These are phyloP conservation scores for Sebastiscus tertius DNA, from an alignment of 2,797 vertebrate genomes.

Conservation along the genomic window DNA sequence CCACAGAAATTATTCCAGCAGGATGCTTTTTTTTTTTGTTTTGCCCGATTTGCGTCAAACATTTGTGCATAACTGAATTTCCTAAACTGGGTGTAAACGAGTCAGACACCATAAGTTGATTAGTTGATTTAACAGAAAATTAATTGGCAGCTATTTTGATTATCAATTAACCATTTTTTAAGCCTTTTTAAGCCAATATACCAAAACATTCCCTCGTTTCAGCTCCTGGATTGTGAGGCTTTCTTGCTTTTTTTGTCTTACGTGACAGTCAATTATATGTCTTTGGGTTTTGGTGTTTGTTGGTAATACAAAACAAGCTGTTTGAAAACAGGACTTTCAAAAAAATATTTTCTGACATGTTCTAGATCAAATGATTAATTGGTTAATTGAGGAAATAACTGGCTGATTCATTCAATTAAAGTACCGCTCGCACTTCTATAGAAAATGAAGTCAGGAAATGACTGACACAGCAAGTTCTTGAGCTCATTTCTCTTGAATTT, in stretches of 20 bases:
- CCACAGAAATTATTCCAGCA: conserved; percentile 60
- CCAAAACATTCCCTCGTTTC: not conserved
- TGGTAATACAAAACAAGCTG: not conserved
- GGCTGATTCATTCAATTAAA: not conserved
- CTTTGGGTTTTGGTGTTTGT: not conserved
- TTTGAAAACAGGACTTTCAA: not conserved
- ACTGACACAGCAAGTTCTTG: not conserved
- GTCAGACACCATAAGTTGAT: not conserved
- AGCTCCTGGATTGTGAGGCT: not conserved
- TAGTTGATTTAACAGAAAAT: not conserved
- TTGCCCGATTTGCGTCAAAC: conserved; percentile 8
- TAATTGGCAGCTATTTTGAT: not conserved
- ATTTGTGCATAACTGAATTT: not conserved
- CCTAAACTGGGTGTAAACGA: not conserved
- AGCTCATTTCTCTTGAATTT: not conserved
- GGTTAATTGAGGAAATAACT: not conserved
- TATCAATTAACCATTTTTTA: not conserved
- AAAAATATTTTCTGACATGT: too few species aligned
- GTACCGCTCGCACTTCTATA: not conserved
- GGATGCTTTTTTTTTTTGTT: conserved; percentile 24
- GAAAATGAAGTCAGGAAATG: not conserved
- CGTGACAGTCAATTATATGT: not conserved
- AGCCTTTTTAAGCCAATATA: not conserved
- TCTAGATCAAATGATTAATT: not conserved
- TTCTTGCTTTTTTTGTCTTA: not conserved